Evolutionary conservation across 2,797 vertebrate genomes (phyloP).

Genomic region (Australoheros facetus): DNA sequence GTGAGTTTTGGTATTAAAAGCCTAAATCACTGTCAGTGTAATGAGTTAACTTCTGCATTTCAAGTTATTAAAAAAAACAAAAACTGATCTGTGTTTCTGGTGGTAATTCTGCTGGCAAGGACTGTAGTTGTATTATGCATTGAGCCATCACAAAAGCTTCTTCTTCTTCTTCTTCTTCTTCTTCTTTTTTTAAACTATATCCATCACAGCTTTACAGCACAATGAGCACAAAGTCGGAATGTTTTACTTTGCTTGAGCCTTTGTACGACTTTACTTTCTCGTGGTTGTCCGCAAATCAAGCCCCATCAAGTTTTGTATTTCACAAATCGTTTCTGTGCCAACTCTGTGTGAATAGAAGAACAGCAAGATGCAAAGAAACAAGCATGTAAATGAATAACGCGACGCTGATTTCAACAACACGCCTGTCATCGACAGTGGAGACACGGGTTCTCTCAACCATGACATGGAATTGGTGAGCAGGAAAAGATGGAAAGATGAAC

Average conservation of each 20-base stretch:
- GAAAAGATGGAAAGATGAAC: slow-evolving; percentile 35
- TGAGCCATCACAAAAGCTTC: not conserved
- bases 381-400: slow-evolving; percentile 53
- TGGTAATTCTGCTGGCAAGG: not conserved
- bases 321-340: slow-evolving; percentile 33
- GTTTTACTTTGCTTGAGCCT: slow-evolving; percentile 29
- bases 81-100: not conserved
- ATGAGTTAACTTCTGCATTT: not conserved
- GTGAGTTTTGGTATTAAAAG: not conserved
- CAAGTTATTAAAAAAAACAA: not conserved
- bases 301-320: slow-evolving; percentile 45
- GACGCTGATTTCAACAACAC: slow-evolving; percentile 50
- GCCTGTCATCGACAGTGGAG: slow-evolving; percentile 37
- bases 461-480: slow-evolving; percentile 37
- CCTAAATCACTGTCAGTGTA: not conserved
- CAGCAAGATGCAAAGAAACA: slow-evolving; percentile 62
- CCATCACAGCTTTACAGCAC: not conserved
- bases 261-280: slow-evolving; percentile 38
- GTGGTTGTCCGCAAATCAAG: slow-evolving; percentile 25
- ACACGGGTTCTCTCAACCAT: slow-evolving; percentile 44
- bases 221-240: slow-evolving; percentile 15
- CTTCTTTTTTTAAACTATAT: not conserved
- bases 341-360: slow-evolving; percentile 33
- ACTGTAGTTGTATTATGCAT: not conserved
- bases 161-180: not conserved